Base-by-base conservation (phyloP, 1,140 invertebrate species). In the Temnothorax curvispinosus region DNA sequence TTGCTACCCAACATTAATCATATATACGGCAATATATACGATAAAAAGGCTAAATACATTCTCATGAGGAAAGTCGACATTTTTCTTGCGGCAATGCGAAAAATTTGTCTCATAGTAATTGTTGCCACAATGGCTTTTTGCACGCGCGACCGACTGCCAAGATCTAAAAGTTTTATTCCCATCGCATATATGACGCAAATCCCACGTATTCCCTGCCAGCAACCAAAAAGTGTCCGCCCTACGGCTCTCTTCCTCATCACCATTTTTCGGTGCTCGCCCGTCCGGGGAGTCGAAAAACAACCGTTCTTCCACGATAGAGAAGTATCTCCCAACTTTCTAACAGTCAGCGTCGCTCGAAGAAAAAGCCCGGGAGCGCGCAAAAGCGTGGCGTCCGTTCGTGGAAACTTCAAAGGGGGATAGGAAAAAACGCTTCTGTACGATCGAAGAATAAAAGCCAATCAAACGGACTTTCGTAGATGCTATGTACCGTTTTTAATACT, bases 141-240 rank as follows among this genome's bases (percentile, higher is more conserved):
- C 80, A 18, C 47, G 62, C 78, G 60, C 44, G 76, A 21, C 76
- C 44, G 13, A 71, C 38, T 58, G 69, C 56, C 69, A 60, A 84
- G 80, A 75, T 74, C 69, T 54, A 35, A 74, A 84, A 84, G 80
- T 84, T 84, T 84, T 75, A 84, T 84, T 84, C 69, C 69, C 54
- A 75, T 54, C 54, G 56, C 13, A 62, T 27, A 27, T 27, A 27
- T 74, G 80, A 84, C 80, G 41, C n/a, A 84, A 84, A 84, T 84
- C 41, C 78, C 80, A 82, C 67, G 54, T 84, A 84, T 84, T 60
- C 54, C 56, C 69, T 50, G 69, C 54, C 32, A 47, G 54, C 54
- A 15, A 74, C 41, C 18, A 75, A 84, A 84, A 84, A 84, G 35
- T 60, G 27, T 84, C 54, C 54, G 41, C 69, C 69, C 69, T 44